Evolutionary conservation across 2,888 invertebrate genomes (phyloP).

Genomic region (Andrena praecox): DNA sequence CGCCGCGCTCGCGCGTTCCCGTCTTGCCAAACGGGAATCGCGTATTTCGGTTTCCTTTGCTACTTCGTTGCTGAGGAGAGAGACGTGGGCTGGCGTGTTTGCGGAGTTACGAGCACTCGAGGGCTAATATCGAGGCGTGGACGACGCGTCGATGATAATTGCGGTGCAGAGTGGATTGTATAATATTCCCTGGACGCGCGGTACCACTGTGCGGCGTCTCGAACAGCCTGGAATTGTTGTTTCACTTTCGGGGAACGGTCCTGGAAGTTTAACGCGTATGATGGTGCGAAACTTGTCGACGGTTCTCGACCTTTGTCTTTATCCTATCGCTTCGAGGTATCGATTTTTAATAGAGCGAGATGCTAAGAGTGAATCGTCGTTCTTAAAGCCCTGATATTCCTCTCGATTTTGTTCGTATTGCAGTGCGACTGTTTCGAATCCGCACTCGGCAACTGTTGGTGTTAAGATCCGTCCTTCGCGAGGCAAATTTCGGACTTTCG

Average conservation of each 20-base stretch:
- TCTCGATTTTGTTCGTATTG: neutral
- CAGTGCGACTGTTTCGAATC: neutral
- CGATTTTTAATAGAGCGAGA: neutral
- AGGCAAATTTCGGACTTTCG: slow-evolving; percentile 28
- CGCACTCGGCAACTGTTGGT: neutral
- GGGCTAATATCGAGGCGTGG: slow-evolving; percentile 19
- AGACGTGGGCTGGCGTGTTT: neutral
- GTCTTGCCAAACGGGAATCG: neutral
- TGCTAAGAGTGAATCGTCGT: neutral
- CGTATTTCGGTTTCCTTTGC: too few species aligned
- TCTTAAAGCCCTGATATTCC: neutral
- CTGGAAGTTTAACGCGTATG: neutral
- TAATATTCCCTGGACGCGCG: slow-evolving; percentile 52
- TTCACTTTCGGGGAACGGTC: neutral
- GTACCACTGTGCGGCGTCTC: slow-evolving; percentile 61
- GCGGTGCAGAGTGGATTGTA: slow-evolving; percentile 40
- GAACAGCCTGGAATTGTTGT: neutral
- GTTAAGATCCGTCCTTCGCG: slow-evolving; percentile 59
- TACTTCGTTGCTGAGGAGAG: neutral
- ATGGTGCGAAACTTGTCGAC: too few species aligned
- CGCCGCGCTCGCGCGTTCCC: neutral
- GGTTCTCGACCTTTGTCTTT: too few species aligned
- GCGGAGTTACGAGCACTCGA: slow-evolving; percentile 7
- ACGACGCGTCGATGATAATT: slow-evolving; percentile 26
- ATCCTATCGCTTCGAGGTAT: neutral